A percentile compares a stretch with the other conserved stretches of the same genome.
phyloP scores from a whole-genome alignment of 2,888 invertebrate species.

The Allolobophora icterica region DNA sequence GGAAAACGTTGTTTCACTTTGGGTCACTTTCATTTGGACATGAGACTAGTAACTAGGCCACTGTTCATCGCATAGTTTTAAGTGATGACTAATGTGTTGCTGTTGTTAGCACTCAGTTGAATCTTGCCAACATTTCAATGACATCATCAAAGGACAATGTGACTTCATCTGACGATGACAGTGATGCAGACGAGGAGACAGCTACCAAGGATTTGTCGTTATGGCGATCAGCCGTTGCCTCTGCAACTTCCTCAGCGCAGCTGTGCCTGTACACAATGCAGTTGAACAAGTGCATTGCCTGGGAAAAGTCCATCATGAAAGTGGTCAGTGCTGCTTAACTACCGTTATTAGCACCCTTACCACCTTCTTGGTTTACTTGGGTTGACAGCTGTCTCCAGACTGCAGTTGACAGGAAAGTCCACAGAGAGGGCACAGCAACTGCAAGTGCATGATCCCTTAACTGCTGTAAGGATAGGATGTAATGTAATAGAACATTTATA shows the following conservation, averaged over 20 bases:
- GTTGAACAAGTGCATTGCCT: constrained; percentile 87
- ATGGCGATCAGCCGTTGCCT: constrained; percentile 88
- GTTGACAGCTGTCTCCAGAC: neutral
- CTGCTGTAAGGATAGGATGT: no score
- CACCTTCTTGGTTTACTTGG: constrained; percentile 6
- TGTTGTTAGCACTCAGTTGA: constrained; percentile 50
- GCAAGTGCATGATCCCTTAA: no score
- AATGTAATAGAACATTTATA: no score
- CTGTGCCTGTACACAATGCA: constrained; percentile 87
- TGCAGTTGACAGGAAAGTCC: neutral
- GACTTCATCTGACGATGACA: constrained; percentile 29
- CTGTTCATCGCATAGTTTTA: neutral
- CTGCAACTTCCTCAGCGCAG: constrained; percentile 86
- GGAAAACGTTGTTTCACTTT: no score
- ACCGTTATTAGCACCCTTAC: neutral
- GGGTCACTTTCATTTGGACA: no score
- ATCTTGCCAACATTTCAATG: constrained; percentile 53
- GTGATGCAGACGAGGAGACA: constrained; percentile 45
- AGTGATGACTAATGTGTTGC: neutral
- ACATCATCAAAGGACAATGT: constrained; percentile 32
- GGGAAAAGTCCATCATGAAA: constrained; percentile 99
- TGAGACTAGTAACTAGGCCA: neutral
- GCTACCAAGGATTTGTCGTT: constrained; percentile 71
- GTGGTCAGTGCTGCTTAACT: constrained; percentile 79
- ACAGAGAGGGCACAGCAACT: no score